phyloP scores from a whole-genome alignment of 2,888 invertebrate species.

The Andrena dorsata region DNA sequence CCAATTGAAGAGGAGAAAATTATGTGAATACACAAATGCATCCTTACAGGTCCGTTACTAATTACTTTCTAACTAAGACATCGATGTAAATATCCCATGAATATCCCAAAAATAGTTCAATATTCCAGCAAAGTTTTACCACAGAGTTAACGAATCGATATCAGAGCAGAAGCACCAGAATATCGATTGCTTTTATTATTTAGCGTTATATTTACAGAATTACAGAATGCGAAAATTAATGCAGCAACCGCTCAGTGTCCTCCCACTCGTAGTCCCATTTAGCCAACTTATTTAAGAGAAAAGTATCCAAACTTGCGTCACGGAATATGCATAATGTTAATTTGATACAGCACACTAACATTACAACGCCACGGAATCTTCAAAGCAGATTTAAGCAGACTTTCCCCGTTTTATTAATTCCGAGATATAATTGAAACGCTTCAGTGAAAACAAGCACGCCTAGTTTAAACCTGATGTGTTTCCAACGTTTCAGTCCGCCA shows the following conservation, averaged over 20 bases:
- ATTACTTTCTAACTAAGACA: background rate
- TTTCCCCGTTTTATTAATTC: background rate
- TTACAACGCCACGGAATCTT: background rate
- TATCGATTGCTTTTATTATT: background rate
- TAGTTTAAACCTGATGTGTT: background rate
- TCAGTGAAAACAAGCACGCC: background rate
- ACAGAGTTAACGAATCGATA: background rate
- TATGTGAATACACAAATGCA: background rate
- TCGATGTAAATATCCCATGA: background rate
- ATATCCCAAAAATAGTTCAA: background rate
- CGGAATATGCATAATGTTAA: background rate
- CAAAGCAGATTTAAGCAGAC: background rate
- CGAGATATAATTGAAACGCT: background rate
- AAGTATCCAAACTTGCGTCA: no score
- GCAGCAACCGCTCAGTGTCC: no score
- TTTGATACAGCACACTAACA: background rate
- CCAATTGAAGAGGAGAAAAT: background rate
- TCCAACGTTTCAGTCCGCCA: background rate
- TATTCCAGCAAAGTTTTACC: background rate
- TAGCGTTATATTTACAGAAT: background rate
- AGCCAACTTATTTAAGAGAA: no score
- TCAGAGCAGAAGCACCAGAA: background rate
- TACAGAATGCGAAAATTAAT: no score
- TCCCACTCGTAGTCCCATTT: no score
- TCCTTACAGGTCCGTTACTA: background rate